These are phyloP conservation scores for Manacus vitellinus DNA, from an alignment of 2,113 vertebrate genomes.

Conservation along the genomic window DNA sequence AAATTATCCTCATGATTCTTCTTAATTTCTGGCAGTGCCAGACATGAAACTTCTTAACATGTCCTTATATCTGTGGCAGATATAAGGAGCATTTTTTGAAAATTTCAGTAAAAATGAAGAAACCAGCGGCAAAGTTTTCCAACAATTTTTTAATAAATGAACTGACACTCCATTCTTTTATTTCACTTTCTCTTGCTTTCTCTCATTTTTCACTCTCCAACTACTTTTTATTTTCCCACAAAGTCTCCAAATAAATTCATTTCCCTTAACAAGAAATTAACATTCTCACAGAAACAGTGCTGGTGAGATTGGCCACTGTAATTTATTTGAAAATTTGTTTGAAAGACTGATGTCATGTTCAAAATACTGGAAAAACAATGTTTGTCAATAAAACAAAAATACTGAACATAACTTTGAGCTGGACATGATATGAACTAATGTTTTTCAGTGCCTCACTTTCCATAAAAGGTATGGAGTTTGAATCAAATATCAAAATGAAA, in stretches of 20 bases:
- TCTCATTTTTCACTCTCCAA: background rate
- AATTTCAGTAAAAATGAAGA: background rate
- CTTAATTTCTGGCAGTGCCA: background rate
- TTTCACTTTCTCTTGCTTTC: background rate
- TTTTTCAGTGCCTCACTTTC: background rate
- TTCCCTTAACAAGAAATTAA: slow-evolving; percentile 17
- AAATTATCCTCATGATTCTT: background rate
- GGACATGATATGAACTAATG: slow-evolving; percentile 21
- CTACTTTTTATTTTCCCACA: background rate
- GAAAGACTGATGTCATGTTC: slow-evolving; percentile 29
- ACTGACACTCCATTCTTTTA: background rate
- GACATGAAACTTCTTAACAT: background rate
- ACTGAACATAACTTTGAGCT: background rate
- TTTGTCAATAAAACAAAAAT: slow-evolving; percentile 24
- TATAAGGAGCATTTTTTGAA: background rate
- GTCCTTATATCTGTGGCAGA: background rate
- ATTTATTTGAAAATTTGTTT: slow-evolving; percentile 43
- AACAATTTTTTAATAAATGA: background rate
- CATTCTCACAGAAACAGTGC: background rate
- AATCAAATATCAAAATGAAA: slow-evolving; percentile 3
- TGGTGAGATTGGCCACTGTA: background rate
- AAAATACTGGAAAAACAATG: background rate
- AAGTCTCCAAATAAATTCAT: background rate
- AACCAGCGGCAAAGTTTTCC: background rate
- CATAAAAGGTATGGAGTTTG: background rate